Evolutionary conservation across 2,888 invertebrate genomes (phyloP), one percentile per base, ranked within the genome.

Genomic region (Erebia ligea): DNA sequence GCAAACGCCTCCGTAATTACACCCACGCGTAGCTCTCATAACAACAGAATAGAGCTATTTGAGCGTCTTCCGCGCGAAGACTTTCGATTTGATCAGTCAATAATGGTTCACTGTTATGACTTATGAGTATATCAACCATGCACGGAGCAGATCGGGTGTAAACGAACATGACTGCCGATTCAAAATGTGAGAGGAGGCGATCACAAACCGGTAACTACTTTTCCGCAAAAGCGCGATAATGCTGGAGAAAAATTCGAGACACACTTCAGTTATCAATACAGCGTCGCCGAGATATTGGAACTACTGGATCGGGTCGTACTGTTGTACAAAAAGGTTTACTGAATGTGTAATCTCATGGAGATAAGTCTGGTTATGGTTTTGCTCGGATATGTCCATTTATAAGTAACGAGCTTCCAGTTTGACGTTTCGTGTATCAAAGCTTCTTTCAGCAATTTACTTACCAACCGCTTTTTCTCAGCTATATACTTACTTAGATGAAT

Each of bases 141-240:
- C 71, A 75, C 67, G 63, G 68, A 70, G 73, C 69, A 72, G 63
- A 72, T 68, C 50, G 70, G 70, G 68, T 61, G 40, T 59, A 72
- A 73, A 69, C 72, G 75, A 50, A 68, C 68, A 76, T 72, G 77
- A 78, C 77, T 77, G 74, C 76, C 80, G 79, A 86, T 84, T 81
- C 81, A 86, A 77, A 77, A 81, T 82, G 83, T 81, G 86, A 68
- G 76, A 86, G 90, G 90, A 88, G 86, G 87, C 85, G 89, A 91
- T 91, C 85, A 84, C 80, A 78, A 80, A 86, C 92, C 92, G 91
- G 92, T 92, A 92, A 93, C 92, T 92, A 90, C 90, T 88, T 89
- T 91, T 90, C 91, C 90, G 88, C 80, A 81, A 79, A 80, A 79
- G 77, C 81, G 81, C 82, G 89, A 90, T 89, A 90, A 89, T 87